Conservation (phyloP, 2,797 vertebrate species). For the Gephyroberyx darwinii region DNA sequence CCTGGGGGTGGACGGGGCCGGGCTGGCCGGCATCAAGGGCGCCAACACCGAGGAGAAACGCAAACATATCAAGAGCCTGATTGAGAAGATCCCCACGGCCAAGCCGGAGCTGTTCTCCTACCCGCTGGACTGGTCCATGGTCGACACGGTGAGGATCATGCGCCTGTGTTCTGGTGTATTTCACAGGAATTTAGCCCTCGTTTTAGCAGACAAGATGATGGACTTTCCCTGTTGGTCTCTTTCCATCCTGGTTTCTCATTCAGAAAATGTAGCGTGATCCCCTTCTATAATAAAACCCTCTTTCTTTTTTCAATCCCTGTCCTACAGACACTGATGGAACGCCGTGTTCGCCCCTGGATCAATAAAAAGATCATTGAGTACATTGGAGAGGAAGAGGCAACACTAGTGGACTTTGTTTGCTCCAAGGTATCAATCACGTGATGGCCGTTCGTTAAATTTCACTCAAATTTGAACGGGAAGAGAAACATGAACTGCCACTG, state of each 20-base stretch:
- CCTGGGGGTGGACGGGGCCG: slow-evolving; percentile 76
- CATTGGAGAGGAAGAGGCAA: slow-evolving; percentile 98
- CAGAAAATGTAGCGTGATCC: neutral
- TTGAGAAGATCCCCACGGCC: slow-evolving; percentile 97
- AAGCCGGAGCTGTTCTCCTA: slow-evolving; percentile 98
- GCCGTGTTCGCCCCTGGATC: slow-evolving; percentile 97
- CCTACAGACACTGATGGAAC: slow-evolving; percentile 93
- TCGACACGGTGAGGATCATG: slow-evolving; percentile 78
- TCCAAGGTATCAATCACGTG: slow-evolving; percentile 86
- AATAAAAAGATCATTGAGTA: slow-evolving; percentile 99
- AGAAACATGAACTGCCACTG: neutral
- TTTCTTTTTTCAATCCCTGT: neutral
- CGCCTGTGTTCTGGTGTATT: neutral
- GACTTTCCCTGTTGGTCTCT: neutral
- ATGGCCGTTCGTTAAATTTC: too few species aligned
- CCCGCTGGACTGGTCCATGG: slow-evolving; percentile 91
- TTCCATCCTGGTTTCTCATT: neutral
- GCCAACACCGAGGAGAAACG: slow-evolving; percentile 96
- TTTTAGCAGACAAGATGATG: neutral
- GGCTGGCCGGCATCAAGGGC: slow-evolving; percentile 85
- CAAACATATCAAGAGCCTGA: slow-evolving; percentile 98
- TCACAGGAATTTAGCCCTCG: neutral
- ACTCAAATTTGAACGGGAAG: neutral
- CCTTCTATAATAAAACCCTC: neutral
- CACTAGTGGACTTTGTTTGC: slow-evolving; percentile 98